Evolutionary conservation across 2,888 invertebrate genomes (phyloP).

Genomic region (Andrena dorsata): DNA sequence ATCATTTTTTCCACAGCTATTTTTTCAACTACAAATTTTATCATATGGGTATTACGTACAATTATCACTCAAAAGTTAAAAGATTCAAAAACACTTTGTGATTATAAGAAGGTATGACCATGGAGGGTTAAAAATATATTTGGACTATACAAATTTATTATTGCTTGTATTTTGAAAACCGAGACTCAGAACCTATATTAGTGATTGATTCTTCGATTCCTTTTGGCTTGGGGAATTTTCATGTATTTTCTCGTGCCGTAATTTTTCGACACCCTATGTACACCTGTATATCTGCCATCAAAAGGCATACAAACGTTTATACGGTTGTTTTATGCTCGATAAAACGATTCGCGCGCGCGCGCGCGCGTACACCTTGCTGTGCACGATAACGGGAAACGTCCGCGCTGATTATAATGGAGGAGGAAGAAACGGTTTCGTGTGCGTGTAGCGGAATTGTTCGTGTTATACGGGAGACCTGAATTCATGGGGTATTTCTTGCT

Average conservation of each 20-base stretch:
- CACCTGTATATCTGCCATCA: neutral
- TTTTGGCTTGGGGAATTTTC: no score
- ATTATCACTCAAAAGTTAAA: no score
- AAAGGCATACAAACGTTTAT: conserved; percentile 21
- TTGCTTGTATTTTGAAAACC: no score
- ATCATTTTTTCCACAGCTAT: no score
- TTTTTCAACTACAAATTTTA: no score
- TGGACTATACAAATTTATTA: no score
- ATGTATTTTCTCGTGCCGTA: neutral
- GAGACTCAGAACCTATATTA: no score
- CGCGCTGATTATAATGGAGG: conserved; percentile 23
- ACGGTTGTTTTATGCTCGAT: conserved; percentile 24
- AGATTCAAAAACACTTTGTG: no score
- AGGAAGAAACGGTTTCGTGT: conserved; percentile 1
- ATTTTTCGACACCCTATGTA: neutral
- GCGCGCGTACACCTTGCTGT: neutral
- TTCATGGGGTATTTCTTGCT: neutral
- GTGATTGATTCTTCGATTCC: no score
- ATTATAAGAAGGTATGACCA: no score
- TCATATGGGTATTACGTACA: no score
- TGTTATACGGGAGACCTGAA: neutral
- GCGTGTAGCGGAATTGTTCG: conserved; percentile 7
- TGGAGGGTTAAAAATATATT: no score
- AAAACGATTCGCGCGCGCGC: neutral
- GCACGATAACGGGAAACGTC: conserved; percentile 34